These are phyloP conservation scores for Lasius platythorax DNA, from an alignment of 2,888 invertebrate genomes.

Conservation along the genomic window DNA sequence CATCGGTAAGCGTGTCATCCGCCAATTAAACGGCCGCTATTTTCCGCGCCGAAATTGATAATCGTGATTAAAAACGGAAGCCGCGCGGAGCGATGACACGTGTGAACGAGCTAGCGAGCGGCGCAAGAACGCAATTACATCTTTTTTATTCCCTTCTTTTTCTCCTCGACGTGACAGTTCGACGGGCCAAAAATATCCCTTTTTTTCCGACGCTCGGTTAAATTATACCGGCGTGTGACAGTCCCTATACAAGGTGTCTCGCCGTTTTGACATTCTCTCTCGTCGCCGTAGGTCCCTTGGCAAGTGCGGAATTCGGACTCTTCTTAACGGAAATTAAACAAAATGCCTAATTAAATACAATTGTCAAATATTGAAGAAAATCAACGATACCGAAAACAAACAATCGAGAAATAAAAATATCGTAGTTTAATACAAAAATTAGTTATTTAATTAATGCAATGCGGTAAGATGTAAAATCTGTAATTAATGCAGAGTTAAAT, in stretches of 20 bases:
- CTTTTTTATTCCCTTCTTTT: slow-evolving; percentile 51
- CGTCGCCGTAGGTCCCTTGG: neutral
- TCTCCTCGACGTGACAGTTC: slow-evolving; percentile 60
- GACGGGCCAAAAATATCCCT: slow-evolving; percentile 64
- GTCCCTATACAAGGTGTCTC: slow-evolving; percentile 49
- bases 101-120: slow-evolving; percentile 63
- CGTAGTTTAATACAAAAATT: neutral
- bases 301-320: neutral
- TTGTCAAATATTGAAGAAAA: neutral
- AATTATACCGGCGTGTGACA: slow-evolving; percentile 45
- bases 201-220: slow-evolving; percentile 37
- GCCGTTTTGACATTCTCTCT: slow-evolving; percentile 21
- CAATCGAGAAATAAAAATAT: neutral
- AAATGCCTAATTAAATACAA: neutral
- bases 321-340: neutral
- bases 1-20: slow-evolving; percentile 81
- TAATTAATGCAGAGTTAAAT: slow-evolving; percentile 36
- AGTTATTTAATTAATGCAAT: neutral
- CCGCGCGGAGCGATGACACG: slow-evolving; percentile 69
- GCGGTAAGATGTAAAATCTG: slow-evolving; percentile 8
- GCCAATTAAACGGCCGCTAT: slow-evolving; percentile 80
- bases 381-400: neutral
- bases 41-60: slow-evolving; percentile 77
- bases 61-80: slow-evolving; percentile 78
- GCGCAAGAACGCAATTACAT: slow-evolving; percentile 69